Evolutionary conservation across 2,113 vertebrate species (phyloP), one percentile per base, ranked within the genome.

Genomic region (Osmerus mordax): DNA sequence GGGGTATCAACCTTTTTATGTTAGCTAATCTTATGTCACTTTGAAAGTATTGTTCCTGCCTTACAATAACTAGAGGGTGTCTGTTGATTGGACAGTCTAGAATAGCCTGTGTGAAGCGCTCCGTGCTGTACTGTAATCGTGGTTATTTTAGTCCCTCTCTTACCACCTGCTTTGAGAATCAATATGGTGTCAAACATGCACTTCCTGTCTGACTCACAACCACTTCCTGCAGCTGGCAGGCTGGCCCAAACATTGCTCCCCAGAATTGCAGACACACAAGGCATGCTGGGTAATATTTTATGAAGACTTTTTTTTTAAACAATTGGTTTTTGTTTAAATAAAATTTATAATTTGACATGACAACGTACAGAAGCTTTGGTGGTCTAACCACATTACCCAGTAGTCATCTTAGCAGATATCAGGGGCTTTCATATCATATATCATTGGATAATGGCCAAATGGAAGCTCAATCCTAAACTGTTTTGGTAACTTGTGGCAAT

Each of bases 171-270:
- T 69, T 74, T 53, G 9, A 16, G 25, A 15, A 11, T 61, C 69
- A 12, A 21, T 25, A 52, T 56, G 15, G 72, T 55, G 52, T 61
- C 61, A 74, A 41, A 59, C 80, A 67, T 25, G 2, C 71, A 76
- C 71, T 66, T 80, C 77, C 78, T 73, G 61, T 72, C 59, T 63
- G 53, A 73, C 5, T 63, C 69, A n/a, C 19, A 25, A 18, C 47
- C 19, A 67, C 51, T 65, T 77, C 67, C 79, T 41, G 59, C 74
- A 77, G 67, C 51, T 81, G 71, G 59, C 72, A 23, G 3, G 67
- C 2, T 47, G 70, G 16, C 1, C 52, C 13, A 51, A 29, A 32
- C 47, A 32, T 64, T 14, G 19, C n/a, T 62, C 25, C 23, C 18
- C 25, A 62, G 60, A 62, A 12, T 28, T 14, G 23, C 60, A 14